Percentiles rank a stretch among this genome's conserved stretches.
These are phyloP conservation scores for Tonatia bakeri DNA, from an alignment of 2,113 vertebrate species.

Conservation along the genomic window DNA sequence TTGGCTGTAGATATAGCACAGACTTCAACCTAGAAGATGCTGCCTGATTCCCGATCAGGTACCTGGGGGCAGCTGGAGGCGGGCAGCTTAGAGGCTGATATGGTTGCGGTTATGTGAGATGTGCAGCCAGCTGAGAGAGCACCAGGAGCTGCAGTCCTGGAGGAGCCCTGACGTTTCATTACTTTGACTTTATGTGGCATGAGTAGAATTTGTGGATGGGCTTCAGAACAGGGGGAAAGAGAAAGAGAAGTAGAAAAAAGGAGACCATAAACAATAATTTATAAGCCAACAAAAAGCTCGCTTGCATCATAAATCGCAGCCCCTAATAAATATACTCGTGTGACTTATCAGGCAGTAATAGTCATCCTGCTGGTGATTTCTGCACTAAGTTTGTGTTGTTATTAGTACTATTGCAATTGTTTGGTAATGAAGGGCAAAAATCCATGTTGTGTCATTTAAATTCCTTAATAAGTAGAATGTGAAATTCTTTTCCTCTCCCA, in stretches of 20 bases:
- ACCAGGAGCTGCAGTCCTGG: not conserved
- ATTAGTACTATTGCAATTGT: not conserved
- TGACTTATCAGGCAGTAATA: conserved; percentile 65
- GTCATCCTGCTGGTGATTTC: conserved; percentile 52
- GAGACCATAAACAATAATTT: conserved; percentile 72
- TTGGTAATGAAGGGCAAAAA: conserved; percentile 71
- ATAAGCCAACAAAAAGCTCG: conserved; percentile 68
- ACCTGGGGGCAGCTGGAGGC: not conserved
- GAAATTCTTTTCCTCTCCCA: conserved; percentile 36
- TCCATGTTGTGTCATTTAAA: conserved; percentile 70
- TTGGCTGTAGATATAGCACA: not conserved
- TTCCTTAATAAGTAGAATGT: conserved; percentile 74
- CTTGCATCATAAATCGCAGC: conserved; percentile 52
- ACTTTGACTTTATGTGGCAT: conserved; percentile 76
- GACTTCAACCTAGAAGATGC: not conserved
- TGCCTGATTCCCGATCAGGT: not conserved
- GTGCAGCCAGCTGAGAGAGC: not conserved
- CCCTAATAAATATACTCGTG: conserved; percentile 66
- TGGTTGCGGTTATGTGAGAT: fast-evolving
- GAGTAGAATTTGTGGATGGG: conserved; percentile 70
- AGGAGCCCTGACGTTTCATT: conserved; percentile 71
- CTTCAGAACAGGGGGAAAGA: conserved; percentile 37
- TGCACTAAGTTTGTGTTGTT: not conserved
- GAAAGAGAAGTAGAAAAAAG: conserved; percentile 15
- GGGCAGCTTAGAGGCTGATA: not conserved